Percentiles rank a stretch among this genome's conserved stretches.
phyloP scores from a whole-genome alignment of 2,113 vertebrate genomes.

The Camelus bactrianus region DNA sequence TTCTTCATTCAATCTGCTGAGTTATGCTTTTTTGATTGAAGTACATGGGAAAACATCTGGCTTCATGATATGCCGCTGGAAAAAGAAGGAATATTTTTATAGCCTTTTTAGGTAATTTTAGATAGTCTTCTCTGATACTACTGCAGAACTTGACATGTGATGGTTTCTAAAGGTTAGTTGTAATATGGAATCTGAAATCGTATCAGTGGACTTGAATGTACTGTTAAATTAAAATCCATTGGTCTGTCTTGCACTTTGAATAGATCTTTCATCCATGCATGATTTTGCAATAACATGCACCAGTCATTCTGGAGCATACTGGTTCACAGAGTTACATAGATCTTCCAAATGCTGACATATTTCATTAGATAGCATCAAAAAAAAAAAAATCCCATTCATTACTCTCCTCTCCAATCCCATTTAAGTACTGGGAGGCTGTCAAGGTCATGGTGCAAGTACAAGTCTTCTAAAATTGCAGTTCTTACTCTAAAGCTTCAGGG shows the following conservation, averaged over 20 bases:
- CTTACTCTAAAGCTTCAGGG: background rate
- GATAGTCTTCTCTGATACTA: background rate
- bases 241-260: background rate
- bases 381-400: conserved; percentile 1
- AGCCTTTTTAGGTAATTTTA: background rate
- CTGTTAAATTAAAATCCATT: background rate
- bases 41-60: background rate
- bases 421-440: background rate
- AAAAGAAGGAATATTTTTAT: background rate
- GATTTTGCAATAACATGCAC: background rate
- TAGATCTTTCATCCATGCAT: background rate
- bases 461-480: background rate
- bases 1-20: background rate
- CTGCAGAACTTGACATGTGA: background rate
- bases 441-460: background rate
- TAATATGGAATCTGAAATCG: background rate
- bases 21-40: background rate
- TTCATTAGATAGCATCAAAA: background rate
- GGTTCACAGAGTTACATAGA: background rate
- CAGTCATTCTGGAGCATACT: background rate
- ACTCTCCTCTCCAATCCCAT: background rate
- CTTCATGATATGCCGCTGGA: background rate
- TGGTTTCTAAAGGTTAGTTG: background rate
- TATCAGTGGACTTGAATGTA: background rate
- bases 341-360: background rate